Conservation (phyloP, 2,797 vertebrate species). For the Oryzias dopingdopingensis region DNA sequence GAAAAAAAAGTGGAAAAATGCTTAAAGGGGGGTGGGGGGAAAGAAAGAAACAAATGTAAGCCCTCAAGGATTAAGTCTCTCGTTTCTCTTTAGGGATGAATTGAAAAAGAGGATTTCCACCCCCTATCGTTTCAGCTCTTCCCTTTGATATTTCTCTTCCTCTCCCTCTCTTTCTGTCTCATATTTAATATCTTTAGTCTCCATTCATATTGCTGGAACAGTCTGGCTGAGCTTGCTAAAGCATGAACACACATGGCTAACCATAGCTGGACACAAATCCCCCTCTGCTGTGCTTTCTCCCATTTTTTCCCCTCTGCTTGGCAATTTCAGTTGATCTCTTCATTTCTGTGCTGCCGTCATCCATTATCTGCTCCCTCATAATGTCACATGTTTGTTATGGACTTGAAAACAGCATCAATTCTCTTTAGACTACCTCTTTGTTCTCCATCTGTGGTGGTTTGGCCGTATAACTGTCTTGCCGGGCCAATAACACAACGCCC, state of each 20-base stretch:
- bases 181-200: slow-evolving; percentile 65
- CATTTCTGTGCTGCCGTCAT: slow-evolving; percentile 11
- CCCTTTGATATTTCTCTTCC: slow-evolving; percentile 52
- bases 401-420: slow-evolving; percentile 17
- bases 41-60: slow-evolving; percentile 59
- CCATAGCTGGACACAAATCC: slow-evolving; percentile 53
- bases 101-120: slow-evolving; percentile 60
- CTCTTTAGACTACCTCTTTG: slow-evolving; percentile 26
- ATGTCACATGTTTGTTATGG: slow-evolving; percentile 7
- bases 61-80: slow-evolving; percentile 66
- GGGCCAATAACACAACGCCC: slow-evolving; percentile 42
- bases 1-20: too few species aligned
- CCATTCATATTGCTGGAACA: slow-evolving; percentile 53
- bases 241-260: slow-evolving; percentile 51
- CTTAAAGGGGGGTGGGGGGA: background rate
- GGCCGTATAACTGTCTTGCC: slow-evolving; percentile 23
- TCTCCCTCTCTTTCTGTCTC: slow-evolving; percentile 48
- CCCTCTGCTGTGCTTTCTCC: slow-evolving; percentile 22
- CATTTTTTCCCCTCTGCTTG: background rate
- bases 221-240: slow-evolving; percentile 44
- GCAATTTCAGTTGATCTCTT: slow-evolving; percentile 30
- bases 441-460: slow-evolving; percentile 36
- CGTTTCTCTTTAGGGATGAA: slow-evolving; percentile 63
- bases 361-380: slow-evolving; percentile 9
- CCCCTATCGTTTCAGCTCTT: slow-evolving; percentile 57